phyloP scores from a whole-genome alignment of 2,113 vertebrate genomes.

The Lepus americanus region DNA sequence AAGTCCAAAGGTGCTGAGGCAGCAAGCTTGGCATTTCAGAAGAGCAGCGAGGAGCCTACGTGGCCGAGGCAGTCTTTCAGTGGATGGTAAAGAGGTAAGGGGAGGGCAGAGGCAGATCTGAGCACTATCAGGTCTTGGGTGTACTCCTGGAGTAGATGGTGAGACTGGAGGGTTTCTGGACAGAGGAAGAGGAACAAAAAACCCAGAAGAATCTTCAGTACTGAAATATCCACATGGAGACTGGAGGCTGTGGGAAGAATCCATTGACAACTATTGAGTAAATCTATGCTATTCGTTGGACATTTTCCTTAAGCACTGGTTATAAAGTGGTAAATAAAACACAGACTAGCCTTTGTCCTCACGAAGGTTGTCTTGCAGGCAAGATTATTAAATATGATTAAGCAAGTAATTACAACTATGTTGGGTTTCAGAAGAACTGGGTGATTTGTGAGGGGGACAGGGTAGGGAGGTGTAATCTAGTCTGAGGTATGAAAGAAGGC shows the following conservation, averaged over 20 bases:
- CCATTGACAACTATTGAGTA: neutral
- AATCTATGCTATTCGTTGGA: neutral
- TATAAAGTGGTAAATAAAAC: neutral
- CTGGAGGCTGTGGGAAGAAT: neutral
- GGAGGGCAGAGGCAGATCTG: neutral
- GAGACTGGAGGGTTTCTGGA: neutral
- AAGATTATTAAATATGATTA: conserved; percentile 29
- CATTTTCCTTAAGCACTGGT: neutral
- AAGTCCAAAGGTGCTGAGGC: neutral
- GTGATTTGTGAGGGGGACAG: neutral
- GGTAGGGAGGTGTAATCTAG: neutral
- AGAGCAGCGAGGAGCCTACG: neutral
- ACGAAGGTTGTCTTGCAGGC: neutral
- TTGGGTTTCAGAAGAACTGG: neutral
- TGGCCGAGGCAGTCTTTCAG: neutral
- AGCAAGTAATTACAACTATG: conserved; percentile 20
- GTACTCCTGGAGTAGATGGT: neutral
- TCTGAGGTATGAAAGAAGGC: neutral
- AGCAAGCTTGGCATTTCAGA: conserved; percentile 16
- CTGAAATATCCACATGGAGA: neutral
- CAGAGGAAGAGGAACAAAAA: neutral
- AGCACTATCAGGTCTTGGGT: neutral
- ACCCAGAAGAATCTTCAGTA: neutral
- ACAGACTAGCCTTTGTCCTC: neutral
- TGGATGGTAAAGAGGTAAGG: neutral